Evolutionary conservation across 2,113 vertebrate genomes (phyloP).

Genomic region (Chaetodon trifascialis): DNA sequence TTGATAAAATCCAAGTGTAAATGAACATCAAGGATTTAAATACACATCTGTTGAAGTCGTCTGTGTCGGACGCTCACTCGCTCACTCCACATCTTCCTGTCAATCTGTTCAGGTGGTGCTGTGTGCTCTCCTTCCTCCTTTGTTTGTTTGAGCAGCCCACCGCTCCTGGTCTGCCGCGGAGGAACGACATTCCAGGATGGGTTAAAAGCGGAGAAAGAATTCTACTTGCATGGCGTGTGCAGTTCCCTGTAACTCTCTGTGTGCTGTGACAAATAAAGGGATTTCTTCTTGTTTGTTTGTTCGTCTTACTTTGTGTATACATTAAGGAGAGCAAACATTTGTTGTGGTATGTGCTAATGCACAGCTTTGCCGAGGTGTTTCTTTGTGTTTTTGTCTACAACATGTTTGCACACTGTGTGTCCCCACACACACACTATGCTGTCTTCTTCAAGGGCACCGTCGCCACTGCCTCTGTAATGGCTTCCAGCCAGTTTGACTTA

Average conservation of each 20-base stretch:
- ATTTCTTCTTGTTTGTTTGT: no score
- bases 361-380: not conserved
- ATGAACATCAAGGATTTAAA: not conserved
- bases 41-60: no score
- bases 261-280: no score
- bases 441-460: slow-evolving; percentile 27
- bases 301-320: not conserved
- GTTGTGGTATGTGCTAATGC: not conserved
- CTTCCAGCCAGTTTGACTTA: slow-evolving; percentile 43
- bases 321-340: not conserved
- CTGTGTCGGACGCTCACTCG: not conserved
- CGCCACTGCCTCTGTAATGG: slow-evolving; percentile 3
- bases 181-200: no score
- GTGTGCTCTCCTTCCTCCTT: not conserved
- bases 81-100: not conserved
- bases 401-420: not conserved
- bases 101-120: not conserved
- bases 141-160: no score
- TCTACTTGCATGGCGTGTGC: no score
- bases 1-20: not conserved
- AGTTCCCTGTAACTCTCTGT: no score
- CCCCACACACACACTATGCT: not conserved
- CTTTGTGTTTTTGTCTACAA: not conserved
- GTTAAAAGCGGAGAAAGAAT: no score
- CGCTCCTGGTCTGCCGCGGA: no score